Base-by-base conservation (phyloP, 2,113 vertebrate genomes). In the Atrichornis clamosus region DNA sequence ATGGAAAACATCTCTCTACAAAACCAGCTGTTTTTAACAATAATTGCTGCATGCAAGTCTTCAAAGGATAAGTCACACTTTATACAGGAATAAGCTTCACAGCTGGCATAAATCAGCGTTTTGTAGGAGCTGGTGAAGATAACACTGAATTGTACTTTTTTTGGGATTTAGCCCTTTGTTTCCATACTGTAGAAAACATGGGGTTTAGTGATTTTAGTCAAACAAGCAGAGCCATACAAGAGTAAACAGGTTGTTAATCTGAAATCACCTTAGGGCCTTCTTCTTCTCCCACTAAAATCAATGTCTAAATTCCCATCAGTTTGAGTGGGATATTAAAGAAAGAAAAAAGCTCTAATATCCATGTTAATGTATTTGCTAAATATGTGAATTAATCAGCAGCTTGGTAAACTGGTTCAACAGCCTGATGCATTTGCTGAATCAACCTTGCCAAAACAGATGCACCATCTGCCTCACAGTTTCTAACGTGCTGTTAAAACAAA, bases 281-380 rank as follows among this genome's bases (percentile, higher is more conserved):
- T 93, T 93, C 65, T 93, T 68, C 90, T 95, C 81, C 67, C 87
- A 73, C 79, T 93, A 76, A 91, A 97, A 96, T 93, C 91, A 72
- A 50, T 90, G 91, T 91, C 70, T 92, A 69, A 93, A 94, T 85
- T 95, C 82, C 62, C 94, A 94, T 93, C 88, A 84, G 77, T 89
- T 93, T 90, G 76, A 92, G 83, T 82, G 65, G 85, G 88, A 87
- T 92, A 93, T 94, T 90, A 94, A 95, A 94, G 47, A 69, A 72
- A 93, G 78, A 91, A 83, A 74, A 82, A 64, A 64, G 28, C 68
- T 64, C 87, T 96, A 94, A 94, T 97, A 94, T 94, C 86, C 93
- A 95, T 95, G 90, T 95, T 96, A 96, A 96, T 96, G 67, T 95
- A 63, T 96, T 93, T 96, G 91, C 89, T 88, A 97, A 93, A 92